A percentile compares a stretch with the other conserved stretches of the same genome.
Evolutionary conservation across 1,140 invertebrate genomes (phyloP).

Genomic region (Plutomurus gul): DNA sequence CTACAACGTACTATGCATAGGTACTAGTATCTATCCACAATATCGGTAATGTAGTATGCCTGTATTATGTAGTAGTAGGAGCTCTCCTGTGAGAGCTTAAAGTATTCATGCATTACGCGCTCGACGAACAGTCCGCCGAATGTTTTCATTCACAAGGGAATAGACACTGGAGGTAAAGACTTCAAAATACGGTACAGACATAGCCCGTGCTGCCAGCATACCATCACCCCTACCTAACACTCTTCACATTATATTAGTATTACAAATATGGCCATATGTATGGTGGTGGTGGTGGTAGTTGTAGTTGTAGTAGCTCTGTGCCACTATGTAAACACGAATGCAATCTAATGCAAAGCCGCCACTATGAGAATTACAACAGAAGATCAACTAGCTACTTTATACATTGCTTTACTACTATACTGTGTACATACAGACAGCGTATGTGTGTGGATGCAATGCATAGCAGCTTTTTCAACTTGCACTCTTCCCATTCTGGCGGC

Average conservation of each 20-base stretch:
- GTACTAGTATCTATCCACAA: neutral
- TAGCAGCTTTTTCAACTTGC: too few species aligned
- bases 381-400: slow-evolving; percentile 6
- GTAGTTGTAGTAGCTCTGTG: neutral
- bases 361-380: neutral
- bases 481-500: too few species aligned
- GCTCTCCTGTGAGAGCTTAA: slow-evolving; percentile 25
- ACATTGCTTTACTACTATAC: too few species aligned
- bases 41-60: slow-evolving; percentile 8
- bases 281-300: neutral
- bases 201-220: neutral
- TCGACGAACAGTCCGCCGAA: slow-evolving; percentile 20
- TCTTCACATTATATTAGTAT: neutral
- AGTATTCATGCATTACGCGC: slow-evolving; percentile 28
- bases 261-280: neutral
- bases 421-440: too few species aligned
- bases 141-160: slow-evolving; percentile 24
- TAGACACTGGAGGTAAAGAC: slow-evolving; percentile 16
- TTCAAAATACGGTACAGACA: neutral
- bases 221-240: too few species aligned
- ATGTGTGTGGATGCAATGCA: too few species aligned
- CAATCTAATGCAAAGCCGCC: neutral
- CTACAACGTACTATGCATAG: neutral
- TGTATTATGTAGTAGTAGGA: slow-evolving; percentile 1
- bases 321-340: neutral